A percentile compares a stretch with the other conserved stretches of the same genome.
Conservation (phyloP, 2,113 vertebrate genomes). For the Ardeotis arabs region DNA sequence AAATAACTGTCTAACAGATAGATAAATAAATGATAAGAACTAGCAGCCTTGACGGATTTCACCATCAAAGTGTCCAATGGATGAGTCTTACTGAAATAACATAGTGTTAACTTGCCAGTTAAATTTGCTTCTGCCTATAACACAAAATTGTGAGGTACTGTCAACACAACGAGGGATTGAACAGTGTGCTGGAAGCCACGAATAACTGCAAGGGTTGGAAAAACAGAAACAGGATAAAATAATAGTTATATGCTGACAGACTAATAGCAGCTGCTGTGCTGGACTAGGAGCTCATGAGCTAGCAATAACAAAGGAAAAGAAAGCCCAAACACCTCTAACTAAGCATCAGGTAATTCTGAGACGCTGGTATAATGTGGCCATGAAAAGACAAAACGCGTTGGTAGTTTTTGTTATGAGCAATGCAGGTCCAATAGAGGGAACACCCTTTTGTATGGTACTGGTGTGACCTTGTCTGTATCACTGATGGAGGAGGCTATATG, state of each 20-base stretch:
- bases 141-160: neutral
- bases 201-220: neutral
- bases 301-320: neutral
- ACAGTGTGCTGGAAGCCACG: neutral
- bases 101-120: neutral
- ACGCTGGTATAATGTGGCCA: neutral
- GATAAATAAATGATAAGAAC: neutral
- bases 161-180: neutral
- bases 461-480: neutral
- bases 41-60: neutral
- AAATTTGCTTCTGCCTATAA: neutral
- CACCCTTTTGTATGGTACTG: neutral
- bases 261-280: neutral
- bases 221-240: slow-evolving; percentile 6
- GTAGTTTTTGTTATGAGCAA: neutral
- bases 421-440: neutral
- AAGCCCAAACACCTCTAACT: neutral
- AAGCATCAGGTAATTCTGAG: neutral
- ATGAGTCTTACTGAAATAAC: neutral
- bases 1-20: neutral
- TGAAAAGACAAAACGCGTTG: accelerated
- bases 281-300: neutral
- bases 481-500: neutral
- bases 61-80: neutral
- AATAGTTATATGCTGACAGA: neutral